Conservation (phyloP, 2,797 vertebrate species). For the Sardinella longiceps region DNA sequence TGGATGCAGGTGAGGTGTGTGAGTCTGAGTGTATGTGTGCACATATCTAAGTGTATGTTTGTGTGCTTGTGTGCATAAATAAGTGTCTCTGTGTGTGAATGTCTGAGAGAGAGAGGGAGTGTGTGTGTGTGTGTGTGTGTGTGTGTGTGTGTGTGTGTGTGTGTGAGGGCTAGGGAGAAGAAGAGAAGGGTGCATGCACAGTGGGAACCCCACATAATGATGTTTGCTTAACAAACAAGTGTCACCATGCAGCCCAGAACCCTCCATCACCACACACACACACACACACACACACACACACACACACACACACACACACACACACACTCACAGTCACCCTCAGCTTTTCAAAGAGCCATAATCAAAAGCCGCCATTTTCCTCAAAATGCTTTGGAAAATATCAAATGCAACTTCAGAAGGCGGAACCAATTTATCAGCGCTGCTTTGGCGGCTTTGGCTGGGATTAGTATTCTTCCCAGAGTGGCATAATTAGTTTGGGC, state of each 20-base stretch:
- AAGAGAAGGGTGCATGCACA: not conserved
- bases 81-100: no score
- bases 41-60: not conserved
- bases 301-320: not conserved
- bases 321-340: not conserved
- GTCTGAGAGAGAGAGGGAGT: no score
- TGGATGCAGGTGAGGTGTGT: conserved; percentile 5
- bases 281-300: conserved; percentile 6
- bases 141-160: not conserved
- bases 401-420: conserved; percentile 52
- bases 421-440: conserved; percentile 58
- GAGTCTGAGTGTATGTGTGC: not conserved
- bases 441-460: conserved; percentile 49
- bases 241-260: not conserved
- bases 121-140: no score
- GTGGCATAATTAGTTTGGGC: conserved; percentile 57
- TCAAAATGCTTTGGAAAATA: conserved; percentile 51
- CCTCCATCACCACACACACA: not conserved
- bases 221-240: conserved; percentile 31
- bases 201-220: conserved; percentile 16
- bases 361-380: conserved; percentile 29
- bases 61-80: no score
- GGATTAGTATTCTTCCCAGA: conserved; percentile 54
- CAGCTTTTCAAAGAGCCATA: not conserved
- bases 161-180: not conserved